A percentile compares a stretch with the other conserved stretches of the same genome.
Evolutionary conservation across 2,888 invertebrate genomes (phyloP).

Genomic region (Sesamia inferens): DNA sequence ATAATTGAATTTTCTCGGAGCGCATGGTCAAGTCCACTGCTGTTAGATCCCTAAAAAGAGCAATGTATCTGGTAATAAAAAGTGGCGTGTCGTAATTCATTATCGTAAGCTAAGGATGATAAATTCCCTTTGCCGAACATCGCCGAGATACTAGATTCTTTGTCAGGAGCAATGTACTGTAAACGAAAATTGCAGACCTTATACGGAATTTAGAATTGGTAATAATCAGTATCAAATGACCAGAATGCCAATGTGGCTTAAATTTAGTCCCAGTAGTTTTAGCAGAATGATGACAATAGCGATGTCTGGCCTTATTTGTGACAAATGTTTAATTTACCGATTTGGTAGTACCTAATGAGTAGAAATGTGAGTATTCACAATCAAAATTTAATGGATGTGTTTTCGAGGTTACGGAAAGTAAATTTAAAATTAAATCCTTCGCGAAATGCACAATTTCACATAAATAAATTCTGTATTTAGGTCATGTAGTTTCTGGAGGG

Average conservation of each 20-base stretch:
- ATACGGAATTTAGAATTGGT: slow-evolving; percentile 6
- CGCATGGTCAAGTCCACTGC: slow-evolving; percentile 9
- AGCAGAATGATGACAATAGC: slow-evolving; percentile 11
- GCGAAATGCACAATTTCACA: slow-evolving; percentile 8
- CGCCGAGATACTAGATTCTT: background rate
- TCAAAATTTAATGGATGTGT: slow-evolving; percentile 18
- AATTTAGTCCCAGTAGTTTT: slow-evolving; percentile 17
- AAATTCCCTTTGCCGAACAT: background rate
- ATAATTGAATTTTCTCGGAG: slow-evolving; percentile 3
- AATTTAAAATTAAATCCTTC: slow-evolving; percentile 10
- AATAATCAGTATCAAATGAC: slow-evolving; percentile 15
- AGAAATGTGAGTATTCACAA: slow-evolving; percentile 8
- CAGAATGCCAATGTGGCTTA: slow-evolving; percentile 22
- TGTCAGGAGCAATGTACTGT: slow-evolving; percentile 8
- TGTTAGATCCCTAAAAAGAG: slow-evolving; percentile 9
- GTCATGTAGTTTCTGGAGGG: background rate
- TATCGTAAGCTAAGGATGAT: slow-evolving; percentile 1
- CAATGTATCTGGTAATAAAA: slow-evolving; percentile 1
- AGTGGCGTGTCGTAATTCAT: slow-evolving; percentile 10
- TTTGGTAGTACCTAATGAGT: slow-evolving; percentile 8
- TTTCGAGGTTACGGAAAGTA: slow-evolving; percentile 6
- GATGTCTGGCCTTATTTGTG: slow-evolving; percentile 15
- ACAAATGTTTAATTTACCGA: slow-evolving; percentile 18
- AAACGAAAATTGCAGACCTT: background rate
- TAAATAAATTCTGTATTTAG: slow-evolving; percentile 16